Evolutionary conservation across 2,888 invertebrate genomes (phyloP).

Genomic region (Platycheirus albimanus): DNA sequence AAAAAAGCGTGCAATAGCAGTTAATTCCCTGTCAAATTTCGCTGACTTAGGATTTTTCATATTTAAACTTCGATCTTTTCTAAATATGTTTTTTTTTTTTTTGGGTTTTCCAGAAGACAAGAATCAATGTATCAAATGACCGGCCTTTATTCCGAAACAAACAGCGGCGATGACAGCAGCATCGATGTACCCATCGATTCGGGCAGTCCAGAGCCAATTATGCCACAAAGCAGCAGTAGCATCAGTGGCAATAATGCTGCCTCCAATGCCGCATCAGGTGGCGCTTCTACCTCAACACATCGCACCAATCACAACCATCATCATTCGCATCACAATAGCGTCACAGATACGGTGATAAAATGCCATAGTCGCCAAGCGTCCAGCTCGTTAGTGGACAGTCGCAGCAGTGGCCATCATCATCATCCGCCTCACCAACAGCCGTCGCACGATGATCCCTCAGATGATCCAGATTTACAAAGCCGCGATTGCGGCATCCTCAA

Average conservation of each 20-base stretch:
- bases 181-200: constrained; percentile 84
- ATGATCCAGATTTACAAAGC: constrained; percentile 86
- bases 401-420: constrained; percentile 83
- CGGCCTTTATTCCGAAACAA: constrained; percentile 90
- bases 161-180: constrained; percentile 84
- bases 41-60: too few relatives aligned
- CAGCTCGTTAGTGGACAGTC: constrained; percentile 88
- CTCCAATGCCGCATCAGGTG: constrained; percentile 45
- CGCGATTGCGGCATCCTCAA: constrained; percentile 94
- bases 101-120: constrained; percentile 86
- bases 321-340: constrained; percentile 75
- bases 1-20: too few relatives aligned
- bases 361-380: constrained; percentile 93
- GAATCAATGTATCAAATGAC: constrained; percentile 96
- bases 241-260: constrained; percentile 75
- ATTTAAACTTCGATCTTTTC: neutral
- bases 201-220: constrained; percentile 83
- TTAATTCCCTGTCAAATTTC: too few relatives aligned
- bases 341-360: constrained; percentile 83
- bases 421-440: constrained; percentile 56
- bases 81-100: neutral
- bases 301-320: constrained; percentile 74
- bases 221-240: constrained; percentile 77
- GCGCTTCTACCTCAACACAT: constrained; percentile 63
- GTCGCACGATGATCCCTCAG: constrained; percentile 83